A percentile compares a stretch with the other conserved stretches of the same genome.
Evolutionary conservation across 2,113 vertebrate genomes (phyloP).

Genomic region (Cheirogaleus medius): DNA sequence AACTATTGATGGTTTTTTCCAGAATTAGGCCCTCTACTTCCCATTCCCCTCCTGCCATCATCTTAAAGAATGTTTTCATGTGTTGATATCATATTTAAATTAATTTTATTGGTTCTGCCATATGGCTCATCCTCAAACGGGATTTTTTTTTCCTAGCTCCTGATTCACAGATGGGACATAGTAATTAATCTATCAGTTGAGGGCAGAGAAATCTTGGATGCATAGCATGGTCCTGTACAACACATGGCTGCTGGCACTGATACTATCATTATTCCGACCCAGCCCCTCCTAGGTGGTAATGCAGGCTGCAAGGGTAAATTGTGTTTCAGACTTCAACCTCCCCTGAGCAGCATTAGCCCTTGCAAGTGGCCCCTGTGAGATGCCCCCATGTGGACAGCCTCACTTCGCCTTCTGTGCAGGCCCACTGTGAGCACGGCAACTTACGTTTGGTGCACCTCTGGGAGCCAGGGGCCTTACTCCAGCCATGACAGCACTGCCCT

Average conservation of each 20-base stretch:
- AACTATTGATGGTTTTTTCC: neutral
- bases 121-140: neutral
- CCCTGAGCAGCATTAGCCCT: neutral
- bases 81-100: neutral
- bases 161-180: neutral
- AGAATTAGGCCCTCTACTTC: neutral
- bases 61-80: neutral
- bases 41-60: neutral
- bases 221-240: neutral
- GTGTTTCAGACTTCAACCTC: neutral
- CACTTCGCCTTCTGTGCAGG: neutral
- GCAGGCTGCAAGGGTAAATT: neutral
- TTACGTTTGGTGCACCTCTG: slow-evolving; percentile 97
- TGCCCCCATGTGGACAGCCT: neutral
- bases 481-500: slow-evolving; percentile 96
- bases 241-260: neutral
- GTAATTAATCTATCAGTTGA: neutral
- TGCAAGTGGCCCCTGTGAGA: neutral
- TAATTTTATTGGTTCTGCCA: neutral
- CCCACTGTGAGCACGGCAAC: slow-evolving; percentile 70
- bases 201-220: neutral
- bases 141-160: neutral
- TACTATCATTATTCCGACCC: neutral
- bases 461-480: slow-evolving; percentile 94
- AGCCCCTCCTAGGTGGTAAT: neutral